Evolutionary conservation across 2,797 vertebrate species (phyloP).

Genomic region (Gorsachius magnificus): DNA sequence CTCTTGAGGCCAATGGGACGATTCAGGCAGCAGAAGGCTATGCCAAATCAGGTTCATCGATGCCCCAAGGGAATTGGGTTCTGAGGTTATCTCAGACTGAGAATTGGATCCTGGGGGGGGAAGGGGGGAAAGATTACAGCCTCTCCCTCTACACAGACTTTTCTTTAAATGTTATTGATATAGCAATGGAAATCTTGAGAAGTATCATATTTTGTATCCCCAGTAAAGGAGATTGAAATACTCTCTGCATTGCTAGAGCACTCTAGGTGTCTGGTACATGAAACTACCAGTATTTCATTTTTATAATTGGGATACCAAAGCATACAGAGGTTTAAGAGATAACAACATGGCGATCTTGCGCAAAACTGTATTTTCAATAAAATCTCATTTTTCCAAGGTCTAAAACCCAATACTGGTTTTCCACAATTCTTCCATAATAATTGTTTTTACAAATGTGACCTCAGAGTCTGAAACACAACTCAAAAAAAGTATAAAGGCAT

Average conservation of each 20-base stretch:
- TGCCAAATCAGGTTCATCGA: background rate
- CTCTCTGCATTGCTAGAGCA: background rate
- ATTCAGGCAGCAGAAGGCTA: background rate
- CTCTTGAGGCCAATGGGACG: background rate
- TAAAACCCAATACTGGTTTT: background rate
- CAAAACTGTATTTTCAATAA: background rate
- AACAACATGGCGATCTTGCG: background rate
- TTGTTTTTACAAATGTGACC: background rate
- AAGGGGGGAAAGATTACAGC: background rate
- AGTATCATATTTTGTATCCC: background rate
- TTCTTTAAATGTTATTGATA: background rate
- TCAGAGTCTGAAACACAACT: background rate
- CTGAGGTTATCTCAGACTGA: slow-evolving; percentile 8
- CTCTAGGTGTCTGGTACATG: background rate
- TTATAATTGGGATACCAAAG: background rate
- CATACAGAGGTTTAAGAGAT: background rate
- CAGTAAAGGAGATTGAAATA: background rate
- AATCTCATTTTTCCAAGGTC: background rate
- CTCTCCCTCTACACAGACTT: background rate
- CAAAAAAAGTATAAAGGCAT: background rate
- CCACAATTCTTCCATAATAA: background rate
- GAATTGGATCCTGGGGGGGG: background rate
- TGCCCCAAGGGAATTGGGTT: background rate
- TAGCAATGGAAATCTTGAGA: background rate
- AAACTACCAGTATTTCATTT: background rate